Base-by-base conservation (phyloP, 1,140 invertebrate genomes). In the Thrips palmi region DNA sequence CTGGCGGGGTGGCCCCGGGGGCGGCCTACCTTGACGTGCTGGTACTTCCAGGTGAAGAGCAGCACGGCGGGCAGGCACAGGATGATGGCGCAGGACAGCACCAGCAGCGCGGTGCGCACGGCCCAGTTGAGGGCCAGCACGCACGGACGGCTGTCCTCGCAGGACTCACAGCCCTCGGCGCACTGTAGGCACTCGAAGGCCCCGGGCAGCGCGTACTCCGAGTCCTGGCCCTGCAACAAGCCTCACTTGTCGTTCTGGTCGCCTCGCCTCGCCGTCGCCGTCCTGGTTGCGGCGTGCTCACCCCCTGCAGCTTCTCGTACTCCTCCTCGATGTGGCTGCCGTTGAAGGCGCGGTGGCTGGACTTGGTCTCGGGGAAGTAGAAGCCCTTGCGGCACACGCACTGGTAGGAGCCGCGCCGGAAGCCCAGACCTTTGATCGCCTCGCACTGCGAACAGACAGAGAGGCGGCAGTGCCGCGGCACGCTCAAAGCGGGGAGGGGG, bases 301-400 rank as follows among this genome's bases (percentile, higher is more conserved):
- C 87, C 70, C 78, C 61, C 60, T 85, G 71, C 52, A 81, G 69
- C 57, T 87, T 89, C 56, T 92, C 87, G 53, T 82, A 93, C 53
- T 93, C 84, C 50, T 91, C 80, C 59, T 94, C 89, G 21, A 94
- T 74, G 24, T 84, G 68, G 10, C 81, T 85, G 14, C 89, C 89
- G 50, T 91, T 89, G 62, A 82, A 94, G 58, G 79, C 92, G 42
- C 79, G 68, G 37, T 73, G 65, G 1, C 73, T 68, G 10, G 74
- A 69, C 14, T 68, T 74, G 0, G 69, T 71, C 48, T 85, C 78
- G 0, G 83, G 83, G 52, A 86, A 94, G 60, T 88, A 96, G 60
- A 79, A 94, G 0, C 89, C 88, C 39, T 73, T 66, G 46, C 74
- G 72, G 55, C 89, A 96, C 6, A 83, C 65, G 54, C 89, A 96